Conservation (phyloP, 2,113 vertebrate genomes). For the Empidonax traillii region DNA sequence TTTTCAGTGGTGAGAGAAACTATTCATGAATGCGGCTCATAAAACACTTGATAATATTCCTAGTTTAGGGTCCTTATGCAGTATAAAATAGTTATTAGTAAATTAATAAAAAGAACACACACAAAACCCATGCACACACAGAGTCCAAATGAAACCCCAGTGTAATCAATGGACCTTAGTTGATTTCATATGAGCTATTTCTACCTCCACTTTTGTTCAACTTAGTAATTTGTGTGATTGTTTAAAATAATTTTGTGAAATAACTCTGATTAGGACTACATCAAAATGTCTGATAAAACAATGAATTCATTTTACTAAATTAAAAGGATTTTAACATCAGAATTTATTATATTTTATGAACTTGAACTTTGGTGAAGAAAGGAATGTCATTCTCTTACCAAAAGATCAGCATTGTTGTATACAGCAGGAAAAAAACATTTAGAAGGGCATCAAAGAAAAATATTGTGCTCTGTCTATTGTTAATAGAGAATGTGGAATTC, state of each 20-base stretch:
- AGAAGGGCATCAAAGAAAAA: constrained; percentile 31
- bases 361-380: background rate
- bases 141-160: background rate
- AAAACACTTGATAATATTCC: background rate
- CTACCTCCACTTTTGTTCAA: background rate
- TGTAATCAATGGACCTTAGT: background rate
- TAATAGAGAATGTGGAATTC: constrained; percentile 58
- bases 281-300: background rate
- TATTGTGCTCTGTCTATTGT: constrained; percentile 36
- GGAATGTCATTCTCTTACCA: background rate
- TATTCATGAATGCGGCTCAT: background rate
- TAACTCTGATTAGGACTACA: background rate
- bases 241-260: constrained; percentile 20
- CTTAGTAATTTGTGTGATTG: background rate
- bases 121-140: background rate
- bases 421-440: constrained; percentile 6
- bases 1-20: background rate
- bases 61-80: background rate
- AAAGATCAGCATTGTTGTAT: background rate
- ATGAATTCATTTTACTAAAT: background rate
- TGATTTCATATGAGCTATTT: background rate
- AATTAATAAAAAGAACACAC: background rate
- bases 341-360: background rate
- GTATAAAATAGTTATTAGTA: background rate
- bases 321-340: background rate